These are phyloP conservation scores for Spheniscus humboldti DNA, from an alignment of 2,797 vertebrate genomes.

Conservation along the genomic window DNA sequence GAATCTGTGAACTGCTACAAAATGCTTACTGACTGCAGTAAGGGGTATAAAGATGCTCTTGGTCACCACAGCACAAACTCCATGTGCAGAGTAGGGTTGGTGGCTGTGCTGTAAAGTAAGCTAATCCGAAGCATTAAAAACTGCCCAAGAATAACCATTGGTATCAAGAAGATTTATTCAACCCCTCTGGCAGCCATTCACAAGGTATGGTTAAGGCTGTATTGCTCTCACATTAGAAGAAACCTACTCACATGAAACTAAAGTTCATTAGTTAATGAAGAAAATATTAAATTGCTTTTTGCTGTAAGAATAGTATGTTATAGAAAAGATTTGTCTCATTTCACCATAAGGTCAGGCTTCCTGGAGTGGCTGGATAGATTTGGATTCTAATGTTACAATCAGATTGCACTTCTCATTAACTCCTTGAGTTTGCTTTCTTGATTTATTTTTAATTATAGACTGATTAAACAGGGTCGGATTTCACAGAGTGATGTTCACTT, in stretches of 20 bases:
- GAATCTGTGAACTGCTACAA: not conserved
- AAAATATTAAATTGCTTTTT: not conserved
- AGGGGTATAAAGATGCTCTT: not conserved
- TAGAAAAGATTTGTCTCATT: not conserved
- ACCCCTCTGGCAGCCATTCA: not conserved
- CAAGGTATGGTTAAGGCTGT: not conserved
- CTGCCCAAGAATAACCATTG: not conserved
- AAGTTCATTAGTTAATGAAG: not conserved
- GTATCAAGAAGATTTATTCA: not conserved
- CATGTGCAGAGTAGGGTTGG: not conserved
- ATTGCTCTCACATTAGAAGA: not conserved
- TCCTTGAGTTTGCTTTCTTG: not conserved
- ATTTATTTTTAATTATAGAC: not conserved
- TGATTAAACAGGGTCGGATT: not conserved
- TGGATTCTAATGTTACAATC: not conserved
- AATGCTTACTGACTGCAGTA: not conserved
- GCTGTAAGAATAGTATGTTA: not conserved
- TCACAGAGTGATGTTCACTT: not conserved
- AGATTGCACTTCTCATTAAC: not conserved
- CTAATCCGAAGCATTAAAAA: not conserved
- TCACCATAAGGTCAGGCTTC: not conserved
- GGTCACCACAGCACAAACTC: not conserved
- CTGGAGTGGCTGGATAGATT: not conserved
- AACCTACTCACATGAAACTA: not conserved
- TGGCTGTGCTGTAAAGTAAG: not conserved